Evolutionary conservation across 2,888 invertebrate genomes (phyloP).

Genomic region (Drosophila mercatorum): DNA sequence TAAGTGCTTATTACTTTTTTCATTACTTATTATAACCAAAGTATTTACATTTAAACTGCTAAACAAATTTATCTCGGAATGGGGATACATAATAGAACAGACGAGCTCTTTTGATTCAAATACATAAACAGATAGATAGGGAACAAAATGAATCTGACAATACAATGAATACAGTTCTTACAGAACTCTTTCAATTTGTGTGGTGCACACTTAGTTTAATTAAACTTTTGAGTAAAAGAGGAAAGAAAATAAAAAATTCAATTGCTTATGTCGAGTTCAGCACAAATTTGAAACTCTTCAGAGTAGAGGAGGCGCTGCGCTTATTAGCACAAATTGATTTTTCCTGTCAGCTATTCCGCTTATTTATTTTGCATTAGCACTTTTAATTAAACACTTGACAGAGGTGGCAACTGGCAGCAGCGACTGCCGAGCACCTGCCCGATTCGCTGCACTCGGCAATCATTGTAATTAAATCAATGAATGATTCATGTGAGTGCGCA

Average conservation of each 20-base stretch:
- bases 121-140: no score
- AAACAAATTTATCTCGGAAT: no score
- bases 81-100: no score
- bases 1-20: no score
- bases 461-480: conserved; percentile 81
- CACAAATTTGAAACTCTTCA: conserved; percentile 41
- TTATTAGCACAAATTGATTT: conserved; percentile 78
- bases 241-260: conserved; percentile 7
- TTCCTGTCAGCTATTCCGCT: conserved; percentile 62
- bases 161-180: no score
- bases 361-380: conserved; percentile 81
- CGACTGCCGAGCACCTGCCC: conserved; percentile 27
- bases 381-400: conserved; percentile 74
- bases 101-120: no score
- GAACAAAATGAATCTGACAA: no score
- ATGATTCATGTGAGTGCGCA: conserved; percentile 78
- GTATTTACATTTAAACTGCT: no score
- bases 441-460: conserved; percentile 60
- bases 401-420: conserved; percentile 37
- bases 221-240: conserved; percentile 8
- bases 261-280: conserved; percentile 26
- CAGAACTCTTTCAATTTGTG: no score
- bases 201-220: background rate
- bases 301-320: conserved; percentile 34
- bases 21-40: no score